Base-by-base conservation (phyloP, 2,113 vertebrate genomes). In the Indri indri region DNA sequence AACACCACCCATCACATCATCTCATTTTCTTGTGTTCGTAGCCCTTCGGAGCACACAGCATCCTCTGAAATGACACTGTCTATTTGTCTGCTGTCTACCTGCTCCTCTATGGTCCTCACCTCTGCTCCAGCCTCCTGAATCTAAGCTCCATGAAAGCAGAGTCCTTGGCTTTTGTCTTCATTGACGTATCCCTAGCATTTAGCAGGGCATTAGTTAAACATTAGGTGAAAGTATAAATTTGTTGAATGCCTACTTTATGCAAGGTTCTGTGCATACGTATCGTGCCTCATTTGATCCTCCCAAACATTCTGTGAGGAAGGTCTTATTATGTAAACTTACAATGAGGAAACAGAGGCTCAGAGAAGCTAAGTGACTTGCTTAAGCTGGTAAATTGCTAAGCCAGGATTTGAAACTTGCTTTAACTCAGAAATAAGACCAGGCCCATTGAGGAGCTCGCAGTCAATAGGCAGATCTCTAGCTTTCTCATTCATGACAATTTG, bases 351-450 rank as follows among this genome's bases (percentile, higher is more conserved):
- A 96, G 54, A 86, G 77, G 71, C 14, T 93, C 34, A 47, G 18
- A 54, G 57, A 83, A 3, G 45, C 79, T 91, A 66, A 68, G 65
- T 76, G 45, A 91, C 42, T 97, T 95, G 30, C 23, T 71, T 71
- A 91, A 59, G 34, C 63, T 65, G 71, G 18, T 74, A 76, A 68
- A 77, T 30, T 52, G 61, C 47, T 92, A 73, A 70, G 25, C 40
- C 30, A 63, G 61, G 50, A 94, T 83, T 14, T 42, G 50, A 96
- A 97, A 90, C 8, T 37, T 90, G 47, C 71, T 89, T 91, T 80
- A 87, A 89, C 37, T 79, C 42, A 54, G 32, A 83, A 91, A 40
- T 79, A 79, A 92, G 68, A 86, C n/a, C 27, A 84, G 42, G 34
- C 54, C 32, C 14, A 54, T 65, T 37, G 47, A 92, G 47, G 57